A percentile compares a stretch with the other conserved stretches of the same genome.
phyloP scores from a whole-genome alignment of 92 coral and sea anemone species.

The Chrysogorgia sp. region DNA sequence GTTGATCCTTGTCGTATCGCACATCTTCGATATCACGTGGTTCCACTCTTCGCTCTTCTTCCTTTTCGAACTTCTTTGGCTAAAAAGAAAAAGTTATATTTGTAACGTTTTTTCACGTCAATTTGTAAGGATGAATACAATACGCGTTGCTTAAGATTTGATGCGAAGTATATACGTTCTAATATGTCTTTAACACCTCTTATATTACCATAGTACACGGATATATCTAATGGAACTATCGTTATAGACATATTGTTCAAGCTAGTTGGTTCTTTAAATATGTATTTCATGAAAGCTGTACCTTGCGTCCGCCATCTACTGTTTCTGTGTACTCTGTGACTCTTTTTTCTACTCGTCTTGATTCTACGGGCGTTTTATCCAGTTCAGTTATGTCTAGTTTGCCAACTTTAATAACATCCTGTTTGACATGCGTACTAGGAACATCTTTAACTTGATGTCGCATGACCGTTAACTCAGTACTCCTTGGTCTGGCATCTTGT shows the following conservation, averaged over 20 bases:
- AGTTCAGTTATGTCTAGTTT: constrained; percentile 16
- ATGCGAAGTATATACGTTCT: too few relatives aligned
- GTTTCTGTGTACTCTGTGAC: neutral
- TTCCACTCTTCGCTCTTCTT: neutral
- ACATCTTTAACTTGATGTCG: constrained; percentile 6
- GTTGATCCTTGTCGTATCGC: constrained; percentile 3
- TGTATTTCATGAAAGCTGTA: neutral
- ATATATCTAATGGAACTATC: too few relatives aligned
- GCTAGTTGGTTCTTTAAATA: too few relatives aligned
- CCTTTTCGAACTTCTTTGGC: neutral
- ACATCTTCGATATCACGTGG: neutral
- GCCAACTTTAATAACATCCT: constrained; percentile 19
- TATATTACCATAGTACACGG: too few relatives aligned
- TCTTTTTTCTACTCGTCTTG: neutral
- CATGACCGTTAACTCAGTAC: constrained; percentile 4
- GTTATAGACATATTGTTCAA: too few relatives aligned
- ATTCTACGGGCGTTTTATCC: neutral
- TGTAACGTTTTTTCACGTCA: too few relatives aligned
- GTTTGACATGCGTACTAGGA: neutral
- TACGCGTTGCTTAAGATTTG: too few relatives aligned
- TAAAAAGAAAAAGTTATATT: neutral
- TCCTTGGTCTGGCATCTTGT: constrained; percentile 4
- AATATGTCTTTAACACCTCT: too few relatives aligned
- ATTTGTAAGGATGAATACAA: too few relatives aligned
- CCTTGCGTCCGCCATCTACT: neutral